Evolutionary conservation across 2,113 vertebrate genomes (phyloP).

Genomic region (Octodon degus): DNA sequence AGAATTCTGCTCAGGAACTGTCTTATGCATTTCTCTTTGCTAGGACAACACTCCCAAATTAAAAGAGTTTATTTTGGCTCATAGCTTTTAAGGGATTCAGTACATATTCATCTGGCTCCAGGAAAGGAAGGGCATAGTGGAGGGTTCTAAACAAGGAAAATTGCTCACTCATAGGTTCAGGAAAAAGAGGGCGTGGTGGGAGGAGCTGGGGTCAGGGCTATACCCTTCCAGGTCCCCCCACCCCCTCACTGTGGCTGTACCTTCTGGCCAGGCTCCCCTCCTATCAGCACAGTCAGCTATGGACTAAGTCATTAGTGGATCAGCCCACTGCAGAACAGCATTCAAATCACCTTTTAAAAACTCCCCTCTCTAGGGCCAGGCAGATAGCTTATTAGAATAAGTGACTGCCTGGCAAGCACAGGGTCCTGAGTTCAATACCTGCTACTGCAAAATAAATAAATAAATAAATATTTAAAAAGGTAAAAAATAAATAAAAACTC

Average conservation of each 20-base stretch:
- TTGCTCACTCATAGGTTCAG: neutral
- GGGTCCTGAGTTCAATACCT: too few relatives aligned
- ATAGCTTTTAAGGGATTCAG: too few relatives aligned
- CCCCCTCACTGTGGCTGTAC: neutral
- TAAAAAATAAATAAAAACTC: neutral
- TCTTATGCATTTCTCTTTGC: neutral
- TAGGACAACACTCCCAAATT: too few relatives aligned
- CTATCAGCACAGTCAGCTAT: neutral
- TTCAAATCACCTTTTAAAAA: neutral
- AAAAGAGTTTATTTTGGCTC: too few relatives aligned
- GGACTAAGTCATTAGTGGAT: neutral
- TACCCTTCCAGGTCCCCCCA: neutral
- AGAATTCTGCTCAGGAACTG: neutral
- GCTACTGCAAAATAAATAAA: too few relatives aligned
- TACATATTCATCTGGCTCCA: neutral
- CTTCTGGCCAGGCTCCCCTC: neutral
- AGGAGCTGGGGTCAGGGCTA: neutral
- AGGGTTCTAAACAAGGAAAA: neutral
- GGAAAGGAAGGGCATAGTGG: neutral
- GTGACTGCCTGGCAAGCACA: too few relatives aligned
- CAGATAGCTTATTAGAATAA: too few relatives aligned
- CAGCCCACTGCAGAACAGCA: neutral
- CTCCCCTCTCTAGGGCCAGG: neutral
- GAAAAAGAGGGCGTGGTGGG: neutral
- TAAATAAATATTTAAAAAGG: too few relatives aligned